Conservation (phyloP, 2,797 vertebrate species). For the Ispidina lecontei region DNA sequence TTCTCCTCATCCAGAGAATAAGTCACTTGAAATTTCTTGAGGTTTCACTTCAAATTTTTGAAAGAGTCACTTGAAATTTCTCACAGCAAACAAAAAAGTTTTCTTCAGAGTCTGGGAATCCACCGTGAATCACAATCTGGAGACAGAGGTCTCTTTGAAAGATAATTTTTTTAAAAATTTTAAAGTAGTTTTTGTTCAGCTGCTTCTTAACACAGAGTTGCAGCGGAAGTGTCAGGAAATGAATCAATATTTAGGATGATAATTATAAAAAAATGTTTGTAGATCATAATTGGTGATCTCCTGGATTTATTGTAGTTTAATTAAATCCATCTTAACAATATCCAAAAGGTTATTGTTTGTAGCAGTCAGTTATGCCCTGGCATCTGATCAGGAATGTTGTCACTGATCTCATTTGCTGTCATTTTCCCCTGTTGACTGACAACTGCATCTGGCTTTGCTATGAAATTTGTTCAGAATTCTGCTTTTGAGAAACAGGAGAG, state of each 20-base stretch:
- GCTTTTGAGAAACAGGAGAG: constrained; percentile 13
- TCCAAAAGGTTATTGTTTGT: not conserved
- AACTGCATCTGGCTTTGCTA: not conserved
- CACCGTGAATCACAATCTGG: not conserved
- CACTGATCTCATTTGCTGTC: not conserved
- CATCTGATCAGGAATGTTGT: not conserved
- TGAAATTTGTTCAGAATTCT: constrained; percentile 41
- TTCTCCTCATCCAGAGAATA: not conserved
- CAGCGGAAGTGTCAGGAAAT: no score
- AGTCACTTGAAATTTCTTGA: not conserved
- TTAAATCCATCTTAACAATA: not conserved
- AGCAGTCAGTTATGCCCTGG: not conserved
- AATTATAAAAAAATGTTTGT: not conserved
- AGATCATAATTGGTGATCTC: not conserved
- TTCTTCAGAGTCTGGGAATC: not conserved
- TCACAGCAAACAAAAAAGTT: not conserved
- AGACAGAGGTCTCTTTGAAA: not conserved
- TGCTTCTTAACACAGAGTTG: not conserved
- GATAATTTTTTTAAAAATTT: not conserved
- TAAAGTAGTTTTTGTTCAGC: not conserved
- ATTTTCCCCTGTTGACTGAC: not conserved
- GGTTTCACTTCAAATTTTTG: no score
- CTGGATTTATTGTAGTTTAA: not conserved
- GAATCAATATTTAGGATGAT: not conserved
- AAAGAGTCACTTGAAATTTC: not conserved